Base-by-base conservation (phyloP, 2,888 invertebrate genomes). In the Spodoptera littoralis region DNA sequence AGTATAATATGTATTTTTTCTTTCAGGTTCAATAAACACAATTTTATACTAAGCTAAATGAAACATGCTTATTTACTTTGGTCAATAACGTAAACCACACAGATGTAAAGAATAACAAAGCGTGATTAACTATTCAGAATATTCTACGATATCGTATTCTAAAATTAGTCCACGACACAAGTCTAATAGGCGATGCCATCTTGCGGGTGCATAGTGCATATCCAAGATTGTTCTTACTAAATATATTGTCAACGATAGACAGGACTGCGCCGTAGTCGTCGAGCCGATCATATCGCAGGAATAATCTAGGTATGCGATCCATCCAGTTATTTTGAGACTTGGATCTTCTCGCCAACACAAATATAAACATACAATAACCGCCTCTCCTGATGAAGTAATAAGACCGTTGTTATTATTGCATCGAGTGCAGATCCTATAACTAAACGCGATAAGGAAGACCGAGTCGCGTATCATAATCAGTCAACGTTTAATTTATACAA, bases 141-240 rank as follows among this genome's bases (percentile, higher is more conserved):
- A 84, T 88, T 82, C 80, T 80, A 77, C 73, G 65, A 69, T 77
- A 83, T 81, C 79, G 75, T 80, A 80, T 79, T 85, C 84, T 87
- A 84, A 87, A 90, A 85, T 87, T 87, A 88, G 87, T 86, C 67
- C 82, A 70, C 84, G 85, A 84, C 83, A 84, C 76, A 75, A 73
- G 70, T 67, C 80, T 84, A 88, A 90, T 88, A 88, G 86, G 77
- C 73, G 84, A 88, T 87, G 79, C 74, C 74, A 88, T 88, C 87
- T 82, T 70, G 59, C 64, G 71, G 68, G 79, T 59, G 75, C 84
- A 86, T 84, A 69, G 79, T 59, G 75, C 84, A 86, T 84, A 84
- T 79, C 81, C 76, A 68, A 84, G 80, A 88, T 87, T 76, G 84
- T 83, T 83, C 77, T 81, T 79, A 83, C 82, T 86, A 81, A 88